Base-by-base conservation (phyloP, 2,113 vertebrate species). In the Sapajus apella region DNA sequence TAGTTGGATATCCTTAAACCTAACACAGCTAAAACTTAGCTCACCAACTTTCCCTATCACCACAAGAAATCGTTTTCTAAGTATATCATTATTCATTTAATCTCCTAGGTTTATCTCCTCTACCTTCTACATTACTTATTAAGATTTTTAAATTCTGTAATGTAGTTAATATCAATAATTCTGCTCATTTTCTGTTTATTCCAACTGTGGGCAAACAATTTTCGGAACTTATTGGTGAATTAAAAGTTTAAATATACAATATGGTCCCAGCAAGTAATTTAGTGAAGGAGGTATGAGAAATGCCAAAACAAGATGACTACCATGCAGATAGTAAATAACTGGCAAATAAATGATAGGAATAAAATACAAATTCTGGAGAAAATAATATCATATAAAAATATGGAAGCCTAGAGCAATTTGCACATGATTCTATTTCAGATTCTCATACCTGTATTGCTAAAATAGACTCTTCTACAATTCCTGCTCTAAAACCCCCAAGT, bases 401-500 rank as follows among this genome's bases (percentile, higher is more conserved):
- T 9, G 14, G 35, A 79, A 43, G 1, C 32, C 6, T 35, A 50
- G 75, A 85, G 17, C 17, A 93, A 84, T 61, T 66, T 81, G 20
- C 25, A 27, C n/a, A 45, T 73, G 89, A 56, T 25, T 87, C 80
- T 94, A 52, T 8, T 43, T 76, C 37, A 64, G 21, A 14, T 16
- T 73, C 58, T 92, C 55, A 40, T 95, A 45, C 70, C 50, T 83
- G 2, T 37, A 17, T 92, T 68, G 45, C 70, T 94, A 56, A 95
- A 86, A 97, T 68, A 95, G 55, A 66, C 61, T 92, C 66, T 61
- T 83, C 52, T 4, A 40, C 25, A 64, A 64, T 90, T 92, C 37
- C 70, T 97, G 64, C 55, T 32, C 14, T 58, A 77, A 92, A 66
- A 50, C 30, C 18, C 35, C 70, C 30, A 77, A 8, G 50, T 87